These are phyloP conservation scores for Eupithecia subfuscata DNA, from an alignment of 2,888 invertebrate genomes.

Conservation along the genomic window DNA sequence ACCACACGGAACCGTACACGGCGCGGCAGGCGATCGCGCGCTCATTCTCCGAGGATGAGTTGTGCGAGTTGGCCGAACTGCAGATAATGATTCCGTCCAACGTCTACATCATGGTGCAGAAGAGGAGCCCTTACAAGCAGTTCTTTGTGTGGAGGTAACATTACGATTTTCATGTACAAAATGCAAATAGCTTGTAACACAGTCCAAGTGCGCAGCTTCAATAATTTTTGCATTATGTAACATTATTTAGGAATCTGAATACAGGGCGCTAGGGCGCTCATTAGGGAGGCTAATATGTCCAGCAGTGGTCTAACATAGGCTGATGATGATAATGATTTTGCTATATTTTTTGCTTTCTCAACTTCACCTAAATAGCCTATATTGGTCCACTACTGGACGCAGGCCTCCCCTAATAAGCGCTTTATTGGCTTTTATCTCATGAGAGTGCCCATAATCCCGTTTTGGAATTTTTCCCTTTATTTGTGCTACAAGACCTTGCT, in stretches of 20 bases:
- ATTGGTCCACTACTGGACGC: no score
- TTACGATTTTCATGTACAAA: neutral
- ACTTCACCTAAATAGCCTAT: no score
- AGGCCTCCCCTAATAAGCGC: no score
- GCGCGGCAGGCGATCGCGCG: constrained; percentile 74
- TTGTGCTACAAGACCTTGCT: no score
- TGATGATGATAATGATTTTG: neutral
- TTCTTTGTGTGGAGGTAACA: constrained; percentile 75
- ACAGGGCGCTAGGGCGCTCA: no score
- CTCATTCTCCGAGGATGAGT: constrained; percentile 71
- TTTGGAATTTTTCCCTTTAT: no score
- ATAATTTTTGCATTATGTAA: neutral
- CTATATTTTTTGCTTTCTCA: neutral
- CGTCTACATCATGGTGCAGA: constrained; percentile 73
- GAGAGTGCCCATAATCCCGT: no score
- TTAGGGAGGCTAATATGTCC: no score
- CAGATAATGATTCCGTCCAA: constrained; percentile 70
- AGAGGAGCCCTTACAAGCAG: constrained; percentile 69
- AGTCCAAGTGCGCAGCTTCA: no score
- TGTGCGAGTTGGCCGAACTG: constrained; percentile 76
- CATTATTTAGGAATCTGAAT: neutral
- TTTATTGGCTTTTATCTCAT: no score
- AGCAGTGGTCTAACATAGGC: no score
- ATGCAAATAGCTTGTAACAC: no score
- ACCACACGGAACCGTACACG: constrained; percentile 79